Percentiles rank a stretch among this genome's conserved stretches.
phyloP scores from a whole-genome alignment of 1,140 invertebrate genomes.

The Rhynchophorus ferrugineus region DNA sequence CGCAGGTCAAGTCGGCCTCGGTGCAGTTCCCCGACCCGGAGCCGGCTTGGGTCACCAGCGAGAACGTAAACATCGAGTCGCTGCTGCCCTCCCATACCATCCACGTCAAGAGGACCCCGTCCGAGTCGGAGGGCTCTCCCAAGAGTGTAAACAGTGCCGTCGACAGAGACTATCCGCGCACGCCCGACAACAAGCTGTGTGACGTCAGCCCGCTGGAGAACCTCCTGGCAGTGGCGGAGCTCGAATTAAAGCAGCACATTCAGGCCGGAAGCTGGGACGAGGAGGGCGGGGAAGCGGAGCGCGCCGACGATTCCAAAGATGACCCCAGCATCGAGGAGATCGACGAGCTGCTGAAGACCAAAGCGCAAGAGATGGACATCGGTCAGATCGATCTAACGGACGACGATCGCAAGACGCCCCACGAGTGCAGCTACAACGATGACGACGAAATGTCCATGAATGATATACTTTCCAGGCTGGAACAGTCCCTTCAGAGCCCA shows the following conservation, averaged over 20 bases:
- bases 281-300: constrained; percentile 3
- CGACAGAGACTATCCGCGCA: constrained; percentile 29
- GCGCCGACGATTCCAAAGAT: constrained; percentile 1
- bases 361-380: constrained; percentile 25
- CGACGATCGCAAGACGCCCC: constrained; percentile 24
- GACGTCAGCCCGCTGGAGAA: constrained; percentile 47
- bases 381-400: constrained; percentile 27
- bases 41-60: constrained; percentile 36
- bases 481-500: constrained; percentile 48
- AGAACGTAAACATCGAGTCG: constrained; percentile 51
- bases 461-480: constrained; percentile 50
- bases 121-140: constrained; percentile 18
- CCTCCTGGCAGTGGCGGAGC: constrained; percentile 50
- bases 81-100: constrained; percentile 51
- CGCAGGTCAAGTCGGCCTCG: constrained; percentile 29
- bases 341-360: constrained; percentile 29
- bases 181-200: constrained; percentile 36
- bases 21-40: constrained; percentile 21
- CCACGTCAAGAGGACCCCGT: constrained; percentile 41
- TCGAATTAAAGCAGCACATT: constrained; percentile 46
- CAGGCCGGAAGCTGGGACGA: constrained; percentile 36
- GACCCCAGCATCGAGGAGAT: constrained; percentile 12
- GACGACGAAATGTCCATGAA: constrained; percentile 54
- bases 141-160: constrained; percentile 34
- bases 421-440: constrained; percentile 46